Percentiles rank a stretch among this genome's conserved stretches.
Evolutionary conservation across 2,113 vertebrate genomes (phyloP).

Genomic region (Helogale parvula): DNA sequence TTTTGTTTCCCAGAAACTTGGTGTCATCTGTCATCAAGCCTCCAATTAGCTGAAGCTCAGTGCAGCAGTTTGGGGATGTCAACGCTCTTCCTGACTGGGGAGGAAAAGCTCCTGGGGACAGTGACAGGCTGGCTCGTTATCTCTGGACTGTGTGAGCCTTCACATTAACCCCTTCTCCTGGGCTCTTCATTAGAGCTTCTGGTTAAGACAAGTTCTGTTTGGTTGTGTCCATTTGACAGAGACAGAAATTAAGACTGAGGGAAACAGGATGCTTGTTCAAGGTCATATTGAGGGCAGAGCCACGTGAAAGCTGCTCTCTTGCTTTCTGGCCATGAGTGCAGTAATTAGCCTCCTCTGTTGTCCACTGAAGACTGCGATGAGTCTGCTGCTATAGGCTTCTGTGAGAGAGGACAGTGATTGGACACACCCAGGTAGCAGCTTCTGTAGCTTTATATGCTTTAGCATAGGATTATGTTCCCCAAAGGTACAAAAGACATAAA

Average conservation of each 20-base stretch:
- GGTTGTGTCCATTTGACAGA: conserved; percentile 16
- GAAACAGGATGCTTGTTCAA: background rate
- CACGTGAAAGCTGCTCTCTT: background rate
- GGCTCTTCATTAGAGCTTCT: conserved; percentile 55
- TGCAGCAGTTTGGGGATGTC: conserved; percentile 76
- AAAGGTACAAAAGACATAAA: background rate
- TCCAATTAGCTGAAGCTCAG: conserved; percentile 83
- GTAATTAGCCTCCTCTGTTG: background rate
- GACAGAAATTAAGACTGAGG: conserved; percentile 20
- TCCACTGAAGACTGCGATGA: background rate
- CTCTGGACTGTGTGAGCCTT: conserved; percentile 28
- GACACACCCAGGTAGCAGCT: background rate
- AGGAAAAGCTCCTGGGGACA: background rate
- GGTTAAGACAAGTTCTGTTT: background rate
- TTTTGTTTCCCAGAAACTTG: conserved; percentile 83
- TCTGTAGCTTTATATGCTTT: background rate
- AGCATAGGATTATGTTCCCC: background rate
- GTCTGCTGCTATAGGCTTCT: background rate
- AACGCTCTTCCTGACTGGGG: conserved; percentile 58
- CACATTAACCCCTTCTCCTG: conserved; percentile 46
- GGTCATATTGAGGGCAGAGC: background rate
- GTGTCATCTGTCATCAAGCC: conserved; percentile 82
- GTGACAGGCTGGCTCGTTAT: conserved; percentile 41
- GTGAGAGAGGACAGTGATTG: background rate
- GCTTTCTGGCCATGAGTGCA: background rate